Percentiles rank a stretch among this genome's conserved stretches.
phyloP scores from a whole-genome alignment of 1,140 invertebrate species.

The Rhagoletis zephyria region DNA sequence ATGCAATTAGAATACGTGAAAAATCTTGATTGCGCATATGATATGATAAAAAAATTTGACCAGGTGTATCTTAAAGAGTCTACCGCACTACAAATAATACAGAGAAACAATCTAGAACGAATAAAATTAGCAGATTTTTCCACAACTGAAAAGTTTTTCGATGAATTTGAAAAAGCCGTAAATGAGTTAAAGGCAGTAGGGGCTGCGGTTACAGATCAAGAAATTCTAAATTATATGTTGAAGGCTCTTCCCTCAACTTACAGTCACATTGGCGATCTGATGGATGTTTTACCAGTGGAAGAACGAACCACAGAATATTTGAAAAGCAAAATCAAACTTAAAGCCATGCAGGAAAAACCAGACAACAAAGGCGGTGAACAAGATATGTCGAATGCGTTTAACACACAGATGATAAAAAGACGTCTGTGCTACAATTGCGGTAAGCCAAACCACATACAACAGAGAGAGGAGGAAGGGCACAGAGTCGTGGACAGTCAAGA shows the following conservation, averaged over 20 bases:
- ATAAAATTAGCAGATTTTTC: constrained; percentile 61
- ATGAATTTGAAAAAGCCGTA: constrained; percentile 55
- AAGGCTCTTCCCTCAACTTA: constrained; percentile 60
- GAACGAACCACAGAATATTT: constrained; percentile 16
- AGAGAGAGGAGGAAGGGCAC: constrained; percentile 16
- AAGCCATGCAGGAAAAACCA: background rate
- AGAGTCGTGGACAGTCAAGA: background rate
- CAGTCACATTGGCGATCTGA: constrained; percentile 64
- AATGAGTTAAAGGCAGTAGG: constrained; percentile 63
- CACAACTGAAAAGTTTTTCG: constrained; percentile 60
- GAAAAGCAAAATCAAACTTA: constrained; percentile 21
- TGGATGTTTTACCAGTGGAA: constrained; percentile 44
- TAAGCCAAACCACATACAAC: constrained; percentile 18
- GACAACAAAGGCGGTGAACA: background rate
- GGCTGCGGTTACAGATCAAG: constrained; percentile 62
- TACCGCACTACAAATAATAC: constrained; percentile 62
- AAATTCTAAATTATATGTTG: constrained; percentile 66
- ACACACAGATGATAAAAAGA: background rate
- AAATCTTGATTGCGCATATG: constrained; percentile 57
- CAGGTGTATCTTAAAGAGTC: constrained; percentile 63
- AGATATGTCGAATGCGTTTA: constrained; percentile 26
- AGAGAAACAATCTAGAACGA: constrained; percentile 52
- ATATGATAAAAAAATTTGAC: constrained; percentile 66
- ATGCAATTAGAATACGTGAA: constrained; percentile 62
- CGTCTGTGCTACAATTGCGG: constrained; percentile 36